Conservation (phyloP, 1,140 invertebrate species). For the Eurosta solidaginis region DNA sequence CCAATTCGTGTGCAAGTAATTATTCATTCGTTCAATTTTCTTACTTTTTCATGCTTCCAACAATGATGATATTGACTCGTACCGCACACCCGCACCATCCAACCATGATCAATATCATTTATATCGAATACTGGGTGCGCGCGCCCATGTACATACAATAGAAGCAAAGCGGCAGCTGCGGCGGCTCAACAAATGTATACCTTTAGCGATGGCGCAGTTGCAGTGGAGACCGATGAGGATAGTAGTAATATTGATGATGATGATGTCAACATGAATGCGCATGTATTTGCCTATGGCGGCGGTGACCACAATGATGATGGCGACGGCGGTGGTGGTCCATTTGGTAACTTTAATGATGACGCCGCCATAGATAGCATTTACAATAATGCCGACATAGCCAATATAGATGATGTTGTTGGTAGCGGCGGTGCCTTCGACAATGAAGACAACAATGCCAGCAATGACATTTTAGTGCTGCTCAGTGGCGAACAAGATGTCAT, state of each 20-base stretch:
- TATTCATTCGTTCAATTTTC: neutral
- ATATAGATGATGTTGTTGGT: neutral
- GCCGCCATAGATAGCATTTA: neutral
- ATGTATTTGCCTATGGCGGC: neutral
- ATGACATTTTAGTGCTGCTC: constrained; percentile 51
- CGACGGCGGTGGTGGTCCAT: neutral
- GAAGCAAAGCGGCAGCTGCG: neutral
- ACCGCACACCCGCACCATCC: neutral
- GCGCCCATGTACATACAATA: neutral
- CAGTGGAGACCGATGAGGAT: neutral
- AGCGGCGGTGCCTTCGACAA: neutral
- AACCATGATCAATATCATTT: too few species aligned
- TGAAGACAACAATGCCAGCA: constrained; percentile 34
- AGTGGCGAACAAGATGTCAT: constrained; percentile 52
- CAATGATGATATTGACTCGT: neutral
- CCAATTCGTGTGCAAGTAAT: neutral
- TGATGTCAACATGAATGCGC: neutral
- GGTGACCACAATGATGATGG: neutral
- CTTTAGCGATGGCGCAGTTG: neutral
- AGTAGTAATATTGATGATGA: neutral
- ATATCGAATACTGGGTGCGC: too few species aligned
- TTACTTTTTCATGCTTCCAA: neutral
- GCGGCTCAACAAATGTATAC: constrained; percentile 6
- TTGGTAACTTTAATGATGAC: neutral
- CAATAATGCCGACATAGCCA: neutral